Percentiles rank a stretch among this genome's conserved stretches.
These are phyloP conservation scores for Thumatha senex DNA, from an alignment of 2,888 invertebrate genomes.

Conservation along the genomic window DNA sequence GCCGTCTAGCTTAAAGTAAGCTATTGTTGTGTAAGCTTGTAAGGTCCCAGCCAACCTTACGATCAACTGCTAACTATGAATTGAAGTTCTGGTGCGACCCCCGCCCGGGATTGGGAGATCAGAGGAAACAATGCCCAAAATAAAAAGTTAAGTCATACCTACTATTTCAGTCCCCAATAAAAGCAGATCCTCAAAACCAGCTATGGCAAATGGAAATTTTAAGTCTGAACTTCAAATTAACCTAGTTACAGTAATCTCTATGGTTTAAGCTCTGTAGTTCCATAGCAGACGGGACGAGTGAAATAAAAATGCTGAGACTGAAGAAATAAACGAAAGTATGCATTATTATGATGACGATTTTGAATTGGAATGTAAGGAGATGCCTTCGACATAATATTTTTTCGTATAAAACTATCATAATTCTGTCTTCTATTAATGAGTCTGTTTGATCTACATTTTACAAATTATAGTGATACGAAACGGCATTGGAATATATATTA, in stretches of 20 bases:
- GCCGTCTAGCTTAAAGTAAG: too few relatives aligned
- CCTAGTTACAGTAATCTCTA: constrained; percentile 40
- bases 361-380: constrained; percentile 51
- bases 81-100: too few relatives aligned
- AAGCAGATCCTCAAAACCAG: too few relatives aligned
- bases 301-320: constrained; percentile 74
- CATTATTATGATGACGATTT: constrained; percentile 79
- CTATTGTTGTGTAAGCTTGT: too few relatives aligned
- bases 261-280: constrained; percentile 46
- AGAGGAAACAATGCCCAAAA: too few relatives aligned
- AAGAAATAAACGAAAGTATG: constrained; percentile 80
- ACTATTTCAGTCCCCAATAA: too few relatives aligned
- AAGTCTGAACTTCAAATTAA: background rate
- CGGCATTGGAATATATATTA: background rate
- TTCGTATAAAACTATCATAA: constrained; percentile 16
- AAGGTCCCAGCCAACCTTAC: too few relatives aligned
- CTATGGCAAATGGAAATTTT: background rate
- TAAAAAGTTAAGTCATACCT: too few relatives aligned
- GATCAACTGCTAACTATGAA: too few relatives aligned
- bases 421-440: constrained; percentile 31
- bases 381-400: constrained; percentile 22
- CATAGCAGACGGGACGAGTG: constrained; percentile 60
- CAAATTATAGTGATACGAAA: constrained; percentile 11
- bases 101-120: too few relatives aligned
- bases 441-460: constrained; percentile 27